Percentiles rank a stretch among this genome's conserved stretches.
Conservation (phyloP, 2,113 vertebrate species). For the Nothobranchius furzeri region DNA sequence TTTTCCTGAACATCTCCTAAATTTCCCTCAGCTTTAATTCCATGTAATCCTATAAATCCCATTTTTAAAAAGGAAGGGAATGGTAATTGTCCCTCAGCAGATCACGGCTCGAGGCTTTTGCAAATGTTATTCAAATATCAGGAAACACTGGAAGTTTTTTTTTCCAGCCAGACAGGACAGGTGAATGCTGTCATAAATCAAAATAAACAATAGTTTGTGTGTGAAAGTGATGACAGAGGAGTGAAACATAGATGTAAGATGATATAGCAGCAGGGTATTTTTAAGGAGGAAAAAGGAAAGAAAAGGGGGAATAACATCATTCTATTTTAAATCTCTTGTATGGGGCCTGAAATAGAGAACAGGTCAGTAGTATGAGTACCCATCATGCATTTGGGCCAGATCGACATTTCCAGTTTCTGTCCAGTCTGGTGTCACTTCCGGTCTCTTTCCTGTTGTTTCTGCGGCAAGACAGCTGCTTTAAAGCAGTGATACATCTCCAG, state of each 20-base stretch:
- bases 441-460: neutral
- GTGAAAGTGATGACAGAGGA: neutral
- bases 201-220: neutral
- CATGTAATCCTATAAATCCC: too few relatives aligned
- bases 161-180: neutral
- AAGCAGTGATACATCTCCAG: too few relatives aligned
- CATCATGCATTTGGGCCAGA: neutral
- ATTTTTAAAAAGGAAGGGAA: neutral
- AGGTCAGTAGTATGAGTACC: neutral
- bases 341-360: neutral
- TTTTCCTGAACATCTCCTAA: too few relatives aligned
- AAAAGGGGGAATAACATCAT: neutral
- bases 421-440: neutral
- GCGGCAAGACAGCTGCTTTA: neutral
- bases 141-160: neutral
- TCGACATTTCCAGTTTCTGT: neutral
- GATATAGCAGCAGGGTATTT: neutral
- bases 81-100: neutral
- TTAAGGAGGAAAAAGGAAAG: neutral
- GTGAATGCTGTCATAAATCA: neutral
- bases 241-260: neutral
- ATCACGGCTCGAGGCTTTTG: too few relatives aligned
- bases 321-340: neutral
- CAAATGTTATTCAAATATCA: conserved; percentile 4
- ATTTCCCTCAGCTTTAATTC: too few relatives aligned